Evolutionary conservation across 2,797 vertebrate genomes (phyloP).

Genomic region (Hypotaenidia okinawae): DNA sequence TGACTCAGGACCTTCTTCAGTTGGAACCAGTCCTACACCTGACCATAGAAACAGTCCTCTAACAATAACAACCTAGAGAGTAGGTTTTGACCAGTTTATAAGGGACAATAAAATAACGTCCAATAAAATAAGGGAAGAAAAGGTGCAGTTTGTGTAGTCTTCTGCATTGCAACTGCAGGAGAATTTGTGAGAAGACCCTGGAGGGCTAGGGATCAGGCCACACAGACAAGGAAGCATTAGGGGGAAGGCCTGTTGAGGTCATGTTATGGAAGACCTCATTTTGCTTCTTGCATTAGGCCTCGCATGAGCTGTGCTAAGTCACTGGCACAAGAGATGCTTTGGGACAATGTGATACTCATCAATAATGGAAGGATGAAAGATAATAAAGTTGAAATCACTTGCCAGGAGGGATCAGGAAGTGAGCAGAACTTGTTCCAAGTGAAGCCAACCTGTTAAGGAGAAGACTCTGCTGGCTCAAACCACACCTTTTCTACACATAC

Average conservation of each 20-base stretch:
- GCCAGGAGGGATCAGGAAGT: not conserved
- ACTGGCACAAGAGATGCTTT: not conserved
- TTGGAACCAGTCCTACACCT: not conserved
- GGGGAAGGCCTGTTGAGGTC: not conserved
- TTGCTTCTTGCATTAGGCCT: not conserved
- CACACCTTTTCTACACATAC: not conserved
- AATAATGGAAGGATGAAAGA: not conserved
- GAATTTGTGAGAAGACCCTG: not conserved
- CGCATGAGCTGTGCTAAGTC: not conserved
- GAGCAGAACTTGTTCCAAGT: not conserved
- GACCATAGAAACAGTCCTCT: not conserved
- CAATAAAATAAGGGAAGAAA: not conserved
- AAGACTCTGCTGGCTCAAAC: not conserved
- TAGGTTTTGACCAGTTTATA: not conserved
- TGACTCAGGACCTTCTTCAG: not conserved
- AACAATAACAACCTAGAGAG: not conserved
- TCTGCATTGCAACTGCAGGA: not conserved
- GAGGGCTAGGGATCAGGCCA: not conserved
- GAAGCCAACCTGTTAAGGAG: not conserved
- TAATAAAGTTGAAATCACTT: not conserved
- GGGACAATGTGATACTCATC: not conserved
- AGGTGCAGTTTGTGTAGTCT: not conserved
- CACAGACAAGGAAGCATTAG: not conserved
- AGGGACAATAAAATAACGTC: not conserved
- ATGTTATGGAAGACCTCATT: not conserved